Base-by-base conservation (phyloP, 2,888 invertebrate species). In the Sarcophaga rosellei region DNA sequence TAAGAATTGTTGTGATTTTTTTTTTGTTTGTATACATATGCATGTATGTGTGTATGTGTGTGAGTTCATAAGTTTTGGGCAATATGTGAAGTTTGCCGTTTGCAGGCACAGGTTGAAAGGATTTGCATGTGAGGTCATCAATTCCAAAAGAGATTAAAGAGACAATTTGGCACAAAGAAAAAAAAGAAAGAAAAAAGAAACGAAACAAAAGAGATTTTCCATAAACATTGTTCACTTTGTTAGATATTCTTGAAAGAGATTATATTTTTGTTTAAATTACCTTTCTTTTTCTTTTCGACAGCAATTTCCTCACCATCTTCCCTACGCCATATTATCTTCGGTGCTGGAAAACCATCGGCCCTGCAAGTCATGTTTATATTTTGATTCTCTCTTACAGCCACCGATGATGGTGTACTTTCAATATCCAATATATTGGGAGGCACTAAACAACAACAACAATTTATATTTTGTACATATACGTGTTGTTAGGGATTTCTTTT, bases 391-490 rank as follows among this genome's bases (percentile, higher is more conserved):
- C 98, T 95, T 62, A 98, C 97, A 2, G 97, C 97, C 88, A 98
- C 97, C 76, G 97, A 97, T 78, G 98, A 98, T 91, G 97, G 96
- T 70, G 98, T 97, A 93, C 98, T 98, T 89, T 97, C 96, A 57
- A 96, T 95, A 92, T 98, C 98, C 93, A 98, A 94, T 91, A 99
- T 99, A 91, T 97, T 97, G 11, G 99, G 98, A 17, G 99, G 98
- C 88, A 99, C 99, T 99, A 79, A 68, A 69, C 2, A 57, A 63
- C 10, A 62, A 70, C 76, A 12, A 25, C 57, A 73, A 59, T 68
- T 72, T 20, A 59, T 57, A 15, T 1, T n/a, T 59, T 74, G 20
- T 4, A 1, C 62, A 62, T 20, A 1, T 17, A 65, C 12, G 4
- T 15, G 53, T 53, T 53, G 53, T 12, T 53, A 4, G 17, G 17